Evolutionary conservation across 1,140 invertebrate species (phyloP).

Genomic region (Parapsyche elsis): DNA sequence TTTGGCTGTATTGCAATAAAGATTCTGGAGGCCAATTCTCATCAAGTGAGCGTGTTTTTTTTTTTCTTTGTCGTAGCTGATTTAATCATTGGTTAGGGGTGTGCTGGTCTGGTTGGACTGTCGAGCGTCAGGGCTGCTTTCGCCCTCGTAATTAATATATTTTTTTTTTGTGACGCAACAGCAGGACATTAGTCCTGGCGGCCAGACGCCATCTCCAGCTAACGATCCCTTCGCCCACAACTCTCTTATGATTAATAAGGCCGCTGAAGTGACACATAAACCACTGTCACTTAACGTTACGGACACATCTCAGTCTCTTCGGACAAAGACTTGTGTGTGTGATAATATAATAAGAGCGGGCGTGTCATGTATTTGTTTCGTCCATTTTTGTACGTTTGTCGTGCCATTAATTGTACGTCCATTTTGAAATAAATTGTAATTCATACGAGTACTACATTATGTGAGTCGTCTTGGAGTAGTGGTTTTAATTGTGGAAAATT

Average conservation of each 20-base stretch:
- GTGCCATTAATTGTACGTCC: neutral
- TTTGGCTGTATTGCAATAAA: neutral
- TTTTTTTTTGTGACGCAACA: slow-evolving; percentile 23
- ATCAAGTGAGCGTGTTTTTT: slow-evolving; percentile 6
- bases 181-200: slow-evolving; percentile 29
- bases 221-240: slow-evolving; percentile 32
- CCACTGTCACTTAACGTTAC: slow-evolving; percentile 35
- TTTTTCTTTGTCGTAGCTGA: slow-evolving; percentile 2
- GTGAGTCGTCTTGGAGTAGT: neutral
- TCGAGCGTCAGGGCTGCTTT: slow-evolving; percentile 23
- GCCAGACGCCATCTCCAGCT: slow-evolving; percentile 32
- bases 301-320: slow-evolving; percentile 1
- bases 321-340: slow-evolving; percentile 10
- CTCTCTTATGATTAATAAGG: slow-evolving; percentile 43
- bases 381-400: neutral
- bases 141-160: slow-evolving; percentile 40
- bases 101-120: slow-evolving; percentile 8
- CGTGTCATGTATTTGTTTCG: neutral
- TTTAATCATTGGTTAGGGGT: slow-evolving; percentile 14
- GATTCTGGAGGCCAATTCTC: neutral
- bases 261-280: slow-evolving; percentile 38
- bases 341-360: neutral
- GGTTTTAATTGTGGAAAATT: neutral
- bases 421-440: no score
- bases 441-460: no score